phyloP scores from a whole-genome alignment of 2,888 invertebrate species.

The Rotaria magnacalcarata region DNA sequence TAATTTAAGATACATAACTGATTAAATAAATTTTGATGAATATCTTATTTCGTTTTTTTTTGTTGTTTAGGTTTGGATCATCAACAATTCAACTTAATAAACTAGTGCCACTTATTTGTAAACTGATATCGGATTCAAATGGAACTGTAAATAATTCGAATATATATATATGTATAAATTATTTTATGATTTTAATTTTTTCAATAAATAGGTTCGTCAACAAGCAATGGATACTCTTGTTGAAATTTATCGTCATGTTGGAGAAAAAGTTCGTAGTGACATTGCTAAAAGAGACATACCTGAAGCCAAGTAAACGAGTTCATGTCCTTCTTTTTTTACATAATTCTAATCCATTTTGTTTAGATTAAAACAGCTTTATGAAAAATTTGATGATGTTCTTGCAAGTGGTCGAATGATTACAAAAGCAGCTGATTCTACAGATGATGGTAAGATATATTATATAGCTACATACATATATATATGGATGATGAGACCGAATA shows the following conservation, averaged over 20 bases:
- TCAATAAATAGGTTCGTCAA: constrained; percentile 66
- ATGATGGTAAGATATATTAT: not conserved
- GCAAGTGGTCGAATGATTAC: constrained; percentile 74
- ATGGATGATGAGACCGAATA: too few relatives aligned
- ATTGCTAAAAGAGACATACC: constrained; percentile 71
- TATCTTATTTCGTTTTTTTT: too few relatives aligned
- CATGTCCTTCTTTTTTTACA: not conserved
- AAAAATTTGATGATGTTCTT: constrained; percentile 79
- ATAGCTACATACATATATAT: not conserved
- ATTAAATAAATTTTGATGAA: too few relatives aligned
- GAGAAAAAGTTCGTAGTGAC: constrained; percentile 77
- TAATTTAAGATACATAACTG: not conserved
- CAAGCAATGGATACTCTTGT: constrained; percentile 78
- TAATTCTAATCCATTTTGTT: not conserved
- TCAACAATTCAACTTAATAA: constrained; percentile 75
- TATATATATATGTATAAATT: not conserved
- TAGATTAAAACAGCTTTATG: constrained; percentile 67
- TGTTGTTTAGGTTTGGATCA: constrained; percentile 69
- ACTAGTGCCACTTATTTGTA: constrained; percentile 76
- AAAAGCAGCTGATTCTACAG: not conserved
- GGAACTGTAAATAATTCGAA: constrained; percentile 53
- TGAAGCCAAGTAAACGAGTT: constrained; percentile 57
- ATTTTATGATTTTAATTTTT: not conserved
- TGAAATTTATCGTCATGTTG: constrained; percentile 85
- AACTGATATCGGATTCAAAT: constrained; percentile 78